Evolutionary conservation across 1,140 invertebrate genomes (phyloP).

Genomic region (Armadillidium nasatum): DNA sequence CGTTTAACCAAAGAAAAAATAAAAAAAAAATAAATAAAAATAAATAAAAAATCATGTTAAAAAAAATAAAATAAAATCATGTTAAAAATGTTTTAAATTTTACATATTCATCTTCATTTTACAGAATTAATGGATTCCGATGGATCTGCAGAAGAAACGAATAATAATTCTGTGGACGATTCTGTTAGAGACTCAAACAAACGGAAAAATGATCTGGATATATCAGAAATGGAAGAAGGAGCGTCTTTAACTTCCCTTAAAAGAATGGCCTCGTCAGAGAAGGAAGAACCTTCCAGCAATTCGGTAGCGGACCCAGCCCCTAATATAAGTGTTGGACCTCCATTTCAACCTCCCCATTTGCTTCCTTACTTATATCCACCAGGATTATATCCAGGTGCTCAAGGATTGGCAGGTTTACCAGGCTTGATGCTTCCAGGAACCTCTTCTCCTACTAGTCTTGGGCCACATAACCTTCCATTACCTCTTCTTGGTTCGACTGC

Average conservation of each 20-base stretch:
- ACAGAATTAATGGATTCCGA: slow-evolving; percentile 43
- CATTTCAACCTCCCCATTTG: slow-evolving; percentile 70
- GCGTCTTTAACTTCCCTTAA: slow-evolving; percentile 36
- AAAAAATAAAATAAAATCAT: too few relatives aligned
- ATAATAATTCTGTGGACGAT: slow-evolving; percentile 42
- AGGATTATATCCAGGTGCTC: slow-evolving; percentile 64
- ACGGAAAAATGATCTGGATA: slow-evolving; percentile 39
- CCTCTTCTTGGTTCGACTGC: slow-evolving; percentile 39
- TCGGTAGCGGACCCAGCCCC: slow-evolving; percentile 38
- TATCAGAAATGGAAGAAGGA: slow-evolving; percentile 40
- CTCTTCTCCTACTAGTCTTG: slow-evolving; percentile 44
- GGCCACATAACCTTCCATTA: slow-evolving; percentile 32
- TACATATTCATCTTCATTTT: background rate
- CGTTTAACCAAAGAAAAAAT: too few relatives aligned
- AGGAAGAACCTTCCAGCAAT: slow-evolving; percentile 36
- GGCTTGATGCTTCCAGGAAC: slow-evolving; percentile 45
- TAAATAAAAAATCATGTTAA: too few relatives aligned
- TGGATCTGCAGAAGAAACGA: slow-evolving; percentile 42
- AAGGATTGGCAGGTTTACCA: slow-evolving; percentile 59
- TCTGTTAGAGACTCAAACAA: slow-evolving; percentile 40
- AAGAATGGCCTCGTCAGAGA: slow-evolving; percentile 37
- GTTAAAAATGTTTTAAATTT: too few relatives aligned
- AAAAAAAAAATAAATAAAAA: too few relatives aligned
- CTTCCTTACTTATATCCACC: slow-evolving; percentile 81
- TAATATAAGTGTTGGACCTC: slow-evolving; percentile 80